Evolutionary conservation across 2,888 invertebrate genomes (phyloP), one percentile per base, ranked within the genome.

Genomic region (Alcis repandata): DNA sequence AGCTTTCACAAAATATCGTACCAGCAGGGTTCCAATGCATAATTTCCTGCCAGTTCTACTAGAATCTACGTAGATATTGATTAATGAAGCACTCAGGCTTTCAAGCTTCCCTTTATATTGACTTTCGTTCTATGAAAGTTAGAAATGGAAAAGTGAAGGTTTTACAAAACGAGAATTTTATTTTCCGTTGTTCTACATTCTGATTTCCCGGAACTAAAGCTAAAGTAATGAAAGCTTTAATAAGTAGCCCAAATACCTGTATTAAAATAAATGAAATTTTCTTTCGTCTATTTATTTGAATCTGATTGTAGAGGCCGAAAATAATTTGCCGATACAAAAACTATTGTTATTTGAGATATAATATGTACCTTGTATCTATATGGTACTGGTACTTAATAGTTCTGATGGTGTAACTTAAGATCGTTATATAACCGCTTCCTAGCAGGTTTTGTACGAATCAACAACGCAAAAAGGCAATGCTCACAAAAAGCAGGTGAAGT

Each of bases 401-500:
- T 27, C 2, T 13, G 15, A 17, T 32, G 48, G 32, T 51, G 17
- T 6, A 36, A 9, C 7, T 1, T 36, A 19, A 56, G 32, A 15
- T 56, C 19, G 45, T 45, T 33, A 56, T 13, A 45, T 56, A 58
- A 36, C 48, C 46, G 60, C 40, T 51, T 52, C 61, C 62, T 59
- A 75, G 68, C 63, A 70, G 63, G 70, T 72, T 73, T n/a, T 22
- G 36, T 40, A 27, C 52, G 33, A 53, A 61, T 48, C 41, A 66
- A 41, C 43, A 33, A 38, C 46, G 59, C 64, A 66, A 70, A 73
- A 74, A 71, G 67, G 36, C 73, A 64, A 73, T 76, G 74, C 57
- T 65, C 69, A 74, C 75, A 83, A 79, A 80, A 82, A 81, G 63
- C 66, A 68, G 70, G 68, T 78, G 73, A 75, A 70, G 79, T 82